phyloP scores from a whole-genome alignment of 2,797 vertebrate species.

The Crocidura indochinensis region DNA sequence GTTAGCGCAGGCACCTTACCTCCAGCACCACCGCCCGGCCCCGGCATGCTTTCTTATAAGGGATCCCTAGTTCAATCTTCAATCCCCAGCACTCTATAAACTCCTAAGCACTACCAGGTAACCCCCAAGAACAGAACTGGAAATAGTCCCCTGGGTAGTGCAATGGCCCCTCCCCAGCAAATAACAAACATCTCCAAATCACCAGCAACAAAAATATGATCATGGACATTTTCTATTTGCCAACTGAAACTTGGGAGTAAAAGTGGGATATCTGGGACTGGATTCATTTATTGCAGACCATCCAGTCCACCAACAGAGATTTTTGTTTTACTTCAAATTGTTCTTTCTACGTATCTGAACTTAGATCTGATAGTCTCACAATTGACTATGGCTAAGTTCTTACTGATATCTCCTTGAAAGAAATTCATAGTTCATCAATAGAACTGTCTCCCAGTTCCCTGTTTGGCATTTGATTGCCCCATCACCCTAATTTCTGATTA shows the following conservation, averaged over 20 bases:
- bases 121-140: too few relatives aligned
- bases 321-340: neutral
- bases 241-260: neutral
- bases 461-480: neutral
- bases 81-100: too few relatives aligned
- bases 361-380: neutral
- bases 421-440: neutral
- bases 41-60: too few relatives aligned
- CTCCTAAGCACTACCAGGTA: too few relatives aligned
- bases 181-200: too few relatives aligned
- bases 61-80: too few relatives aligned
- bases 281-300: neutral
- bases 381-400: neutral
- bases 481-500: neutral
- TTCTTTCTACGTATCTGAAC: neutral
- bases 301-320: neutral
- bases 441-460: neutral
- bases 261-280: neutral
- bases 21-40: too few relatives aligned
- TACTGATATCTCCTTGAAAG: too few relatives aligned
- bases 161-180: too few relatives aligned
- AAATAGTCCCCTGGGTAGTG: too few relatives aligned
- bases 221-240: neutral
- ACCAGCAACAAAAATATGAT: neutral
- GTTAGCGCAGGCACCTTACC: too few relatives aligned